Conservation (phyloP, 1,140 invertebrate species). For the Rhagoletis zephyria region DNA sequence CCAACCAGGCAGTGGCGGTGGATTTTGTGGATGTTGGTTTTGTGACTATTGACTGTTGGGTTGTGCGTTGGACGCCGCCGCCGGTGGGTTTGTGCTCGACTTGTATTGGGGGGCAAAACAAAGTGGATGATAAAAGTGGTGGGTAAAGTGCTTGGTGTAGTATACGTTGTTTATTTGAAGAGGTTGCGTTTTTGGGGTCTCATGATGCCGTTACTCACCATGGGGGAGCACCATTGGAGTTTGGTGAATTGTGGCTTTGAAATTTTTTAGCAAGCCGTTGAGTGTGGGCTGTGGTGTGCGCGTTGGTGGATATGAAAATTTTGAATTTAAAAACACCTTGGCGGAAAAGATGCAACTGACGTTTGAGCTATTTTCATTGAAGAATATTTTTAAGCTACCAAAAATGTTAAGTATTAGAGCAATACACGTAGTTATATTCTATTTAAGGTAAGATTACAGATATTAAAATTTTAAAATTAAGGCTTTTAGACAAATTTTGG, state of each 20-base stretch:
- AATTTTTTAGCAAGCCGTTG: not conserved
- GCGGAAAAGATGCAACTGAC: too few relatives aligned
- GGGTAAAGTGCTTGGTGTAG: not conserved
- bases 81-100: not conserved
- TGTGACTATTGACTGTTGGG: not conserved
- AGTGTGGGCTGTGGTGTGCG: too few relatives aligned
- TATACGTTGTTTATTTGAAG: not conserved
- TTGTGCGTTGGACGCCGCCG: not conserved
- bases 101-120: not conserved
- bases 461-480: too few relatives aligned
- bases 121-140: not conserved
- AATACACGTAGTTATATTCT: too few relatives aligned
- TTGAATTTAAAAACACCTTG: too few relatives aligned
- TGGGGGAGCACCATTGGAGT: not conserved
- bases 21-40: slow-evolving; percentile 9
- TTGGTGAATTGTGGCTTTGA: not conserved
- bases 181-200: not conserved
- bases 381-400: too few relatives aligned
- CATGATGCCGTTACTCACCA: slow-evolving; percentile 40
- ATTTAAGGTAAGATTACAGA: too few relatives aligned
- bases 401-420: too few relatives aligned
- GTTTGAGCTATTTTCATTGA: too few relatives aligned
- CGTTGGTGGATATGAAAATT: too few relatives aligned
- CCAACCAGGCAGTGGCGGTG: not conserved
- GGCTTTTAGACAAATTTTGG: too few relatives aligned